Evolutionary conservation across 2,888 invertebrate species (phyloP).

Genomic region (Plagodis pulveraria): DNA sequence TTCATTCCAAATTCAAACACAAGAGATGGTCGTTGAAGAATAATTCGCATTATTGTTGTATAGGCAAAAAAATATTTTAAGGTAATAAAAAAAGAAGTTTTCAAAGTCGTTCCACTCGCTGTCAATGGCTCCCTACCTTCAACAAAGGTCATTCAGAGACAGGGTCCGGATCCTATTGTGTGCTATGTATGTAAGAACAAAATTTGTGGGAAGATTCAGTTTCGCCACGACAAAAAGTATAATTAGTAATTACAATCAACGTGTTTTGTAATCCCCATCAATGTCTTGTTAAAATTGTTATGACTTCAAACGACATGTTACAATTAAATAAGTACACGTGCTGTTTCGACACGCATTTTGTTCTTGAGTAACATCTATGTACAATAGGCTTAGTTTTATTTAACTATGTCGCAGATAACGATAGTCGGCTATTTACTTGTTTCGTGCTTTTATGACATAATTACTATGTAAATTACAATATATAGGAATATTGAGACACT

Average conservation of each 20-base stretch:
- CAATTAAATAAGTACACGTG: conserved; percentile 24
- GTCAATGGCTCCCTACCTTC: conserved; percentile 18
- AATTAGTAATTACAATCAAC: conserved; percentile 28
- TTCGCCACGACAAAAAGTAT: conserved; percentile 21
- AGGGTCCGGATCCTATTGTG: conserved; percentile 27
- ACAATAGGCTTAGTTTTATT: conserved; percentile 24
- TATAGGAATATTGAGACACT: too few relatives aligned
- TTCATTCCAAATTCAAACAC: too few relatives aligned
- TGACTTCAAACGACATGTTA: conserved; percentile 23
- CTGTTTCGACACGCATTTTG: conserved; percentile 21
- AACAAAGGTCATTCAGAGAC: conserved; percentile 20
- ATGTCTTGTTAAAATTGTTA: conserved; percentile 14
- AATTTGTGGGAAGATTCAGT: conserved; percentile 27
- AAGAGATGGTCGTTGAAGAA: conserved; percentile 1
- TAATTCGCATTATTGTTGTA: conserved; percentile 5
- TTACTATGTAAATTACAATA: conserved; percentile 5
- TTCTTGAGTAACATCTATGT: conserved; percentile 11
- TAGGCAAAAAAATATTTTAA: background rate
- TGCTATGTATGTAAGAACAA: conserved; percentile 14
- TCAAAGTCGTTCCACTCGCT: conserved; percentile 13
- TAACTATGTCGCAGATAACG: conserved; percentile 18
- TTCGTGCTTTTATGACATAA: conserved; percentile 8
- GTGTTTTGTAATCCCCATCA: conserved; percentile 26
- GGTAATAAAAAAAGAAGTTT: background rate
- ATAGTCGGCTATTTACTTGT: conserved; percentile 11